Conservation (phyloP, 2,113 vertebrate genomes). For the Pogonocichla stellata region DNA sequence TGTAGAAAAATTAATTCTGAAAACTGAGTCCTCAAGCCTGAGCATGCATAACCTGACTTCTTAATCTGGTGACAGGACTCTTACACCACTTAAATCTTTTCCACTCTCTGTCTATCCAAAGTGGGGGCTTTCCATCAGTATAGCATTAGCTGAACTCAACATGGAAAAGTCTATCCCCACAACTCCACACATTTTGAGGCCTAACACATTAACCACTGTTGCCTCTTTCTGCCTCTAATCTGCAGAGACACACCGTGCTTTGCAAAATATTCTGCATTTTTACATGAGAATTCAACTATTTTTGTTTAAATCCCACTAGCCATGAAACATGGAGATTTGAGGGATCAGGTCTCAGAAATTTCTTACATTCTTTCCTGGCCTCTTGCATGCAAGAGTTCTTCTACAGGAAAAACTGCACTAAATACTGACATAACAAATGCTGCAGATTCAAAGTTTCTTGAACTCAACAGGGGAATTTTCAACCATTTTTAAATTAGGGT, state of each 20-base stretch:
- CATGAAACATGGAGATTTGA: not conserved
- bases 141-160: not conserved
- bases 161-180: not conserved
- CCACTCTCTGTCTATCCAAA: not conserved
- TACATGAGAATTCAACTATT: not conserved
- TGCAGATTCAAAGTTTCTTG: not conserved
- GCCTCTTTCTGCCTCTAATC: not conserved
- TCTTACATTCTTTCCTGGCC: not conserved
- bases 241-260: not conserved
- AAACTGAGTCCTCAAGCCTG: not conserved
- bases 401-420: not conserved
- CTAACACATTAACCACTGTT: not conserved
- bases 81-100: not conserved
- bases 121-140: not conserved
- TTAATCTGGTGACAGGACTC: not conserved
- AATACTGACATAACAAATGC: not conserved
- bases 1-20: not conserved
- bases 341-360: not conserved
- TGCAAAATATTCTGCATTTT: not conserved
- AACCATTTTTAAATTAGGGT: not conserved
- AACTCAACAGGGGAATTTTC: not conserved
- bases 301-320: not conserved
- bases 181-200: not conserved
- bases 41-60: not conserved
- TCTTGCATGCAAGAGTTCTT: not conserved